phyloP scores from a whole-genome alignment of 2,797 vertebrate species.

The Manis crassicaudata region DNA sequence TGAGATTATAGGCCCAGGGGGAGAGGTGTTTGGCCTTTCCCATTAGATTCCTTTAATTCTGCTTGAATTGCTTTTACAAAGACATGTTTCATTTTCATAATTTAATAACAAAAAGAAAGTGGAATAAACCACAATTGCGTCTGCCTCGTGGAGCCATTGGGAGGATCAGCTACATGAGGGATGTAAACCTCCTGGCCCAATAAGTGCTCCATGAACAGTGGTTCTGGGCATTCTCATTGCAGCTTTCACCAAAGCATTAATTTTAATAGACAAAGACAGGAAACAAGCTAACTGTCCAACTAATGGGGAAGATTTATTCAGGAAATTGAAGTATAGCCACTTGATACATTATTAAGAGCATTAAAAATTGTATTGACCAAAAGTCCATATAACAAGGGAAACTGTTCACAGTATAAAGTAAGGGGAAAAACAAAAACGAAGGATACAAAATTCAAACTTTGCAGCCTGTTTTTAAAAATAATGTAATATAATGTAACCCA shows the following conservation, averaged over 20 bases:
- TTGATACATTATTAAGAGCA: neutral
- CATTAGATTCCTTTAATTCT: neutral
- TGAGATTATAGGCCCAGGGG: no score
- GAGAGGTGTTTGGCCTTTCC: neutral
- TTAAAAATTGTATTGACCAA: neutral
- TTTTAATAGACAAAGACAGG: neutral
- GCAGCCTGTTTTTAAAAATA: neutral
- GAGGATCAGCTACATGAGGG: neutral
- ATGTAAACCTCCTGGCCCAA: accelerated
- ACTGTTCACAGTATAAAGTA: neutral
- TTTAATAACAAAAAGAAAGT: neutral
- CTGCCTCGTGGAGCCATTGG: neutral
- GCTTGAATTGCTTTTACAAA: neutral
- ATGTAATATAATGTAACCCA: neutral
- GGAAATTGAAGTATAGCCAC: neutral
- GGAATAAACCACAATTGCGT: neutral
- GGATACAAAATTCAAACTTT: neutral
- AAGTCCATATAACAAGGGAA: neutral
- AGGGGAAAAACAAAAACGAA: neutral
- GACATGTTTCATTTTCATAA: neutral
- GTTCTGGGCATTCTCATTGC: neutral
- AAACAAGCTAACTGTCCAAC: neutral
- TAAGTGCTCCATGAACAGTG: neutral
- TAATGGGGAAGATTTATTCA: neutral
- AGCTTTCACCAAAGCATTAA: neutral